Evolutionary conservation across 2,888 invertebrate genomes (phyloP).

Genomic region (Thecophora atra): DNA sequence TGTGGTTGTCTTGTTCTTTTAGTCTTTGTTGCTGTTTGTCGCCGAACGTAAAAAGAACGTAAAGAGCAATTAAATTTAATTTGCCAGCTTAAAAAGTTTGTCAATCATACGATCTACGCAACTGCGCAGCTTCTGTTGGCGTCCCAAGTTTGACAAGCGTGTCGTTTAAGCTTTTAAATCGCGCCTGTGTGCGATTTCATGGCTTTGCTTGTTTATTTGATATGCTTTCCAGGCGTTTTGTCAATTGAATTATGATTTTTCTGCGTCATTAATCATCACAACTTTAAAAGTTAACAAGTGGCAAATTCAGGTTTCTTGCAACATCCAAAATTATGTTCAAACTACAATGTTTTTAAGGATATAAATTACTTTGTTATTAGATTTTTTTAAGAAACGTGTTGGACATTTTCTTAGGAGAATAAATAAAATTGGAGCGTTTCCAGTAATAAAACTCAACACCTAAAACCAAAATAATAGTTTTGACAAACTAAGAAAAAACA

Average conservation of each 20-base stretch:
- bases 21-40: background rate
- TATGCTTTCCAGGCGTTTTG: background rate
- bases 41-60: constrained; percentile 6
- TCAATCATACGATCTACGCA: background rate
- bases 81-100: constrained; percentile 25
- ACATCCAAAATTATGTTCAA: too few species aligned
- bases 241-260: constrained; percentile 24
- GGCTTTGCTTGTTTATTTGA: background rate
- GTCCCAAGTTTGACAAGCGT: constrained; percentile 8
- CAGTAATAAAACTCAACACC: too few species aligned
- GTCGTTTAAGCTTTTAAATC: constrained; percentile 8
- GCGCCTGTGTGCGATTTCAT: too few species aligned
- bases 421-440: too few species aligned
- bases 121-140: background rate
- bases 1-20: background rate
- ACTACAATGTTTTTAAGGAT: too few species aligned
- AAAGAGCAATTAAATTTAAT: constrained; percentile 29
- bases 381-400: too few species aligned
- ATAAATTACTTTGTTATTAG: too few species aligned
- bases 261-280: constrained; percentile 13
- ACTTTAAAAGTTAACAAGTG: too few species aligned
- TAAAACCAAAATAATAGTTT: too few species aligned
- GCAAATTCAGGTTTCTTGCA: too few species aligned
- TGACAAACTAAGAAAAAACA: too few species aligned
- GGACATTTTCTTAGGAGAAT: too few species aligned